These are phyloP conservation scores for Paedocypris sp. DNA, from an alignment of 2,113 vertebrate genomes.

Conservation along the genomic window DNA sequence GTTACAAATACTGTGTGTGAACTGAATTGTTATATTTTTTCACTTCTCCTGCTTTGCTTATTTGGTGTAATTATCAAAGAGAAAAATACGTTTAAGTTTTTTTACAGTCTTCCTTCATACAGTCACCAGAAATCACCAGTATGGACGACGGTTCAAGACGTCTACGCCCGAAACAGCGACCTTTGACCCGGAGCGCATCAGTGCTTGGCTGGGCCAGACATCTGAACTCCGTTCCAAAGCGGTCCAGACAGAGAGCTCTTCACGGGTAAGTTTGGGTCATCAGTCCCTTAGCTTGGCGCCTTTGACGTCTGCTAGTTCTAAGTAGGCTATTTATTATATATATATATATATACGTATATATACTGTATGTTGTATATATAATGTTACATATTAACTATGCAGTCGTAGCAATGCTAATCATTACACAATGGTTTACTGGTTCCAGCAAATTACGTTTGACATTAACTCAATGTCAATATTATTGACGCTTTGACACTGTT, in stretches of 20 bases:
- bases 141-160: constrained; percentile 14
- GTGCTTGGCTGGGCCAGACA: constrained; percentile 61
- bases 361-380: too few species aligned
- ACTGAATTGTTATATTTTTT: too few species aligned
- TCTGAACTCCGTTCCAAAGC: constrained; percentile 39
- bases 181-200: constrained; percentile 54
- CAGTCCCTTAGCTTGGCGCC: too few species aligned
- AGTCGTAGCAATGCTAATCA: background rate
- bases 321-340: too few species aligned
- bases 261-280: constrained; percentile 33
- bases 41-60: constrained; percentile 4
- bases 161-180: constrained; percentile 36
- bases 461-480: background rate
- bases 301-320: too few species aligned
- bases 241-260: constrained; percentile 44
- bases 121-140: background rate
- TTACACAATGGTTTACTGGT: background rate
- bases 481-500: background rate
- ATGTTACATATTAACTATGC: too few species aligned
- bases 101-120: background rate
- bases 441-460: background rate
- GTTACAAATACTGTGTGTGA: too few species aligned
- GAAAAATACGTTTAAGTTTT: too few species aligned
- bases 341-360: too few species aligned
- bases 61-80: background rate